Percentiles rank a stretch among this genome's conserved stretches.
These are phyloP conservation scores for Ostrea denselamellosa DNA, from an alignment of 1,140 invertebrate species.

Conservation along the genomic window DNA sequence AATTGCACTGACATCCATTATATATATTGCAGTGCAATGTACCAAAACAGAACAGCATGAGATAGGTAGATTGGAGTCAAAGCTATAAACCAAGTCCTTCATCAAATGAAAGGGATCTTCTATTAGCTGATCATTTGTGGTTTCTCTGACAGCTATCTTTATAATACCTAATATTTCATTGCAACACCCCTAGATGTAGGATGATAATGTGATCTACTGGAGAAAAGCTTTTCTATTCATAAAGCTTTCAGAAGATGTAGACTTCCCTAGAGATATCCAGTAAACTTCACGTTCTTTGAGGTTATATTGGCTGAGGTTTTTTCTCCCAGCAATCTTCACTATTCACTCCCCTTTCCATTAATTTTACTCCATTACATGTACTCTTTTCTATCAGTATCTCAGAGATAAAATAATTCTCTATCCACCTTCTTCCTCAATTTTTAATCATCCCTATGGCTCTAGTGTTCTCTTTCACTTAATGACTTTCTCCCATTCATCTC, in stretches of 20 bases:
- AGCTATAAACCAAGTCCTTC: neutral
- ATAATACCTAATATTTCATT: constrained; percentile 31
- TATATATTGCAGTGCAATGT: constrained; percentile 14
- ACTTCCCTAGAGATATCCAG: neutral
- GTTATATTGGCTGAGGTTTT: neutral
- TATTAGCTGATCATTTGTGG: constrained; percentile 9
- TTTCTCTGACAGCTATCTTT: constrained; percentile 6
- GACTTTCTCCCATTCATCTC: neutral
- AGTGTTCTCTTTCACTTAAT: too few species aligned
- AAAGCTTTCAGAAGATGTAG: neutral
- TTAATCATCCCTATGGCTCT: too few species aligned
- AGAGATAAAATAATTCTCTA: neutral
- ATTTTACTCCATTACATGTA: neutral
- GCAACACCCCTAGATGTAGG: constrained; percentile 1
- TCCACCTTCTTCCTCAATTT: neutral
- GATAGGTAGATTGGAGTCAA: neutral
- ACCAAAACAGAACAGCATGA: constrained; percentile 35
- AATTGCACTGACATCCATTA: neutral
- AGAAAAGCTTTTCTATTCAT: constrained; percentile 15
- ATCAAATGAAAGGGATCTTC: constrained; percentile 17
- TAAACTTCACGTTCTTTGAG: neutral
- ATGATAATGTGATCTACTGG: constrained; percentile 28
- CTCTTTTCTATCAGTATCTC: neutral
- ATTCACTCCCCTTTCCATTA: neutral
- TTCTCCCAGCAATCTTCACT: neutral